phyloP scores from a whole-genome alignment of 2,888 invertebrate species.

The Gryllus longicercus region DNA sequence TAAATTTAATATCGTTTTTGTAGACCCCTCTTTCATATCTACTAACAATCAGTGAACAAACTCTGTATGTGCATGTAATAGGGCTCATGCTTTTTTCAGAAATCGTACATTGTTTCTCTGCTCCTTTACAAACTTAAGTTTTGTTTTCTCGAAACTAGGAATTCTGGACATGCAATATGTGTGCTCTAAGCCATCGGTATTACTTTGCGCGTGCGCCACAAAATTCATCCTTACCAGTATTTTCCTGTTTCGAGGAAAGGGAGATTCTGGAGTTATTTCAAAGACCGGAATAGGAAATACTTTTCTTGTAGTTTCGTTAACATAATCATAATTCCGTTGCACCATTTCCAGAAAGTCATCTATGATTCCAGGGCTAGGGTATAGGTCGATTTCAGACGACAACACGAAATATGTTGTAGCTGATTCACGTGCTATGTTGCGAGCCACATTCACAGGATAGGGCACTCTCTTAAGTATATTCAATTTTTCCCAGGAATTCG shows the following conservation, averaged over 20 bases:
- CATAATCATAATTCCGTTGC: conserved; percentile 64
- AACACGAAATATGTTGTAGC: conserved; percentile 79
- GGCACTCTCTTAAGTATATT: conserved; percentile 75
- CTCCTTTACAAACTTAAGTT: too few species aligned
- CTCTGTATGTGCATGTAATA: too few species aligned
- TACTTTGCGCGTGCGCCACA: too few species aligned
- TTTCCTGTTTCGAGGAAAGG: conserved; percentile 68
- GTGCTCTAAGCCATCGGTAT: too few species aligned
- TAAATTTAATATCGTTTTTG: too few species aligned
- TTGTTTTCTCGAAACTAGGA: too few species aligned
- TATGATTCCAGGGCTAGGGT: conserved; percentile 79
- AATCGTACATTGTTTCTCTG: too few species aligned
- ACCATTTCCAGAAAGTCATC: conserved; percentile 82
- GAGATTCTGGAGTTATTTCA: conserved; percentile 67
- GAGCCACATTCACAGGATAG: conserved; percentile 85
- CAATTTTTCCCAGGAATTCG: conserved; percentile 63
- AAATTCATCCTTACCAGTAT: conserved; percentile 51
- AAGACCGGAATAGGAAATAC: conserved; percentile 88
- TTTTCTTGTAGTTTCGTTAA: conserved; percentile 58
- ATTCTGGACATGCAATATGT: too few species aligned
- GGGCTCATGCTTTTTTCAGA: too few species aligned
- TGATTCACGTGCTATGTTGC: conserved; percentile 82
- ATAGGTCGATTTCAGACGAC: conserved; percentile 85
- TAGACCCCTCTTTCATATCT: too few species aligned
- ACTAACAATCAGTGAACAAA: too few species aligned